Base-by-base conservation (phyloP, 2,888 invertebrate genomes). In the Hirtodrosophila histrioides region DNA sequence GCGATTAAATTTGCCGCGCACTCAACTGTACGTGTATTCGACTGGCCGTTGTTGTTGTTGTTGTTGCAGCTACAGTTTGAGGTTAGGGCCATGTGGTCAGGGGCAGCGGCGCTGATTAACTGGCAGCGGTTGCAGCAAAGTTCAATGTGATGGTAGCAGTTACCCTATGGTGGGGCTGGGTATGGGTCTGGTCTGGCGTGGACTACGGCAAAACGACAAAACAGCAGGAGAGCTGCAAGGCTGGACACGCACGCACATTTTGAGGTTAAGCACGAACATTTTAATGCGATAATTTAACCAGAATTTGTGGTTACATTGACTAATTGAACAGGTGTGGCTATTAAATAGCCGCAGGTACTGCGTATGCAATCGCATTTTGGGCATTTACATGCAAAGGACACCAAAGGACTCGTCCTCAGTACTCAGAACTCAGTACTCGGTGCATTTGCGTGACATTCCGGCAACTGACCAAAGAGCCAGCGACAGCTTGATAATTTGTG, bases 221-320 rank as follows among this genome's bases (percentile, higher is more conserved):
- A 76, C 80, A 76, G 73, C 69, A 65, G 70, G 83, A 57, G 63
- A 43, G 48, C 58, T 54, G 44, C 43, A 56, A 41, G 45, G 44
- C 63, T 51, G 73, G 69, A 60, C 67, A 69, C 57, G 83, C 86
- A 80, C 75, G 82, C 82, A 82, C 88, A 78, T 69, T 89, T 88
- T 86, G 90, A 86, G 90, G 89, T 90, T 90, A 90, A 86, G 88
- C 88, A 89, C 89, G 90, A 85, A 89, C 84, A 90, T 90, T 89
- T 90, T 89, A 90, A 90, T 90, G 89, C 89, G 88, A 90, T 90
- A 89, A 90, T 90, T 90, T 89, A 88, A 90, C 90, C 91, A 89
- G 90, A 88, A 89, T 83, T 90, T 90, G 90, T 83, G 90, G 90
- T 90, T 86, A 87, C 89, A 90, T 90, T 89, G 90, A 90, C 91